Conservation (phyloP, 2,888 invertebrate species). For the Apeira syringaria region DNA sequence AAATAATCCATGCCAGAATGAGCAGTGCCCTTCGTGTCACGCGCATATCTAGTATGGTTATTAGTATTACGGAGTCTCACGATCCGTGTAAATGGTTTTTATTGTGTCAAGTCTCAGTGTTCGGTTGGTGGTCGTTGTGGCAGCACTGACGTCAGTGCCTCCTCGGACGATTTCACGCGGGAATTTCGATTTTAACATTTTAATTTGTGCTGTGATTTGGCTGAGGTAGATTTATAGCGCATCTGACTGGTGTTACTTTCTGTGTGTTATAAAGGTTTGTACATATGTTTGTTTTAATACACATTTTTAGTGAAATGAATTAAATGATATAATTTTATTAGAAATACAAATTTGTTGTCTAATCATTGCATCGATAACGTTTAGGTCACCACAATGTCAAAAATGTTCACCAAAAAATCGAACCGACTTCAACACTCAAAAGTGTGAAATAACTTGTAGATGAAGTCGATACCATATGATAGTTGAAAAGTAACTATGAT, state of each 20-base stretch:
- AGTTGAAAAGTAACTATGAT: no score
- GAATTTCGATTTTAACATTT: slow-evolving; percentile 29
- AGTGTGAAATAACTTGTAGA: no score
- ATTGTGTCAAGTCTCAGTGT: slow-evolving; percentile 66
- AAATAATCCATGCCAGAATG: slow-evolving; percentile 53
- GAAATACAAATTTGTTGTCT: no score
- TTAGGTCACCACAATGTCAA: no score
- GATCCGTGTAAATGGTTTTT: slow-evolving; percentile 57
- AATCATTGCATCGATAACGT: no score
- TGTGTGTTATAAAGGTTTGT: slow-evolving; percentile 13
- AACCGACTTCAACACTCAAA: no score
- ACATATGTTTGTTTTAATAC: no score
- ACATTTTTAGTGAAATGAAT: no score
- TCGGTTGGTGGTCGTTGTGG: slow-evolving; percentile 52
- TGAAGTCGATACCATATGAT: no score
- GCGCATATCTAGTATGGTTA: slow-evolving; percentile 45
- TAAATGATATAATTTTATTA: no score
- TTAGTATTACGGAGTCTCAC: slow-evolving; percentile 64
- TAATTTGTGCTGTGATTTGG: slow-evolving; percentile 17
- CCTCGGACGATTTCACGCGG: slow-evolving; percentile 18
- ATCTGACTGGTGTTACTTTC: not conserved
- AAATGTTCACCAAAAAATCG: no score
- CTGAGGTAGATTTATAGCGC: not conserved
- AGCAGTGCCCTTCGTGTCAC: slow-evolving; percentile 49
- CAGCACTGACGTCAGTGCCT: slow-evolving; percentile 25